Conservation (phyloP, 2,888 invertebrate genomes). For the Aporophyla nigra region DNA sequence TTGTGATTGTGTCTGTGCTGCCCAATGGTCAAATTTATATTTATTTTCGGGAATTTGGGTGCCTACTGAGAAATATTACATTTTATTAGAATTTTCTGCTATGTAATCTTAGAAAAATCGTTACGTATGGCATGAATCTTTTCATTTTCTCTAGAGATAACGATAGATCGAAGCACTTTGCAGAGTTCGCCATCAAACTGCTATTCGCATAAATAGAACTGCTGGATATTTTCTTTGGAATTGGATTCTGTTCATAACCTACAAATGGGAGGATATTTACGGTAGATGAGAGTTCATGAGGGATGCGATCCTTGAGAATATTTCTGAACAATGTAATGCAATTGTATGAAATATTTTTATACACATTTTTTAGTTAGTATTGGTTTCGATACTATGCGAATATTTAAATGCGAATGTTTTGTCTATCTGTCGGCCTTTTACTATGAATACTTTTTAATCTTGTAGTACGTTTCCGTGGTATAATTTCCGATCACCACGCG, state of each 20-base stretch:
- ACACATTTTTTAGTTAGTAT: too few species aligned
- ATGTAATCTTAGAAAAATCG: constrained; percentile 26
- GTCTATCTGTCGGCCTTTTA: too few species aligned
- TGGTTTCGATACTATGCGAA: too few species aligned
- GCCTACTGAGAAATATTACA: constrained; percentile 6
- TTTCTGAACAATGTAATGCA: constrained; percentile 8
- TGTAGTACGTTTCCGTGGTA: too few species aligned
- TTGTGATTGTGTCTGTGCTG: constrained; percentile 44
- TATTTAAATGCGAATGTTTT: too few species aligned
- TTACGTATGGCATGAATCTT: constrained; percentile 26
- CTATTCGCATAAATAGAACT: constrained; percentile 49
- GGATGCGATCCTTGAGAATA: neutral
- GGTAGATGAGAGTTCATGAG: neutral
- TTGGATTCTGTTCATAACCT: constrained; percentile 50
- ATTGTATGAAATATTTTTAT: too few species aligned
- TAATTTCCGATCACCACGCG: too few species aligned
- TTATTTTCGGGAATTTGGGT: constrained; percentile 26
- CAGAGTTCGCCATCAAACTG: constrained; percentile 42
- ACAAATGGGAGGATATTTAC: constrained; percentile 14
- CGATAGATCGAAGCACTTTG: constrained; percentile 41
- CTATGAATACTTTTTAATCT: too few species aligned
- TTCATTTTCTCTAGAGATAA: constrained; percentile 31
- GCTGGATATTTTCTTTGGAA: constrained; percentile 49
- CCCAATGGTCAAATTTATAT: constrained; percentile 48
- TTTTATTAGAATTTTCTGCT: constrained; percentile 34